Evolutionary conservation across 1,140 invertebrate species (phyloP).

Genomic region (Bombus waltoni): DNA sequence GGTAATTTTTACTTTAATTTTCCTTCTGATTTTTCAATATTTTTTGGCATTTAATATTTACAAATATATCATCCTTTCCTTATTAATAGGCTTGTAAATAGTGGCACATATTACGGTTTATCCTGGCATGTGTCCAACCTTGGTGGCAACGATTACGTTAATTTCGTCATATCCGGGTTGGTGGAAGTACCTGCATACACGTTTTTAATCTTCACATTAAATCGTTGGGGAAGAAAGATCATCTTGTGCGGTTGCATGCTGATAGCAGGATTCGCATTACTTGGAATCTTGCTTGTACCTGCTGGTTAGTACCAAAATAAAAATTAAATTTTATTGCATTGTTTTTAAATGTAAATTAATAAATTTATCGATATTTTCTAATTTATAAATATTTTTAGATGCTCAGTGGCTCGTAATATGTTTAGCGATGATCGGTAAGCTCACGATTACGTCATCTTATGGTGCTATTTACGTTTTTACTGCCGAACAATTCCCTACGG

Average conservation of each 20-base stretch:
- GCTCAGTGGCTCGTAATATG: slow-evolving; percentile 85
- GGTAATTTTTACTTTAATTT: slow-evolving; percentile 81
- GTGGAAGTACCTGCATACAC: slow-evolving; percentile 91
- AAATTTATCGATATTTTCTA: not conserved
- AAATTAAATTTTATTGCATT: not conserved
- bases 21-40: not conserved
- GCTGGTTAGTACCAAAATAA: slow-evolving; percentile 77
- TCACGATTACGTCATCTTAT: slow-evolving; percentile 92
- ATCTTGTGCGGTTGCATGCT: slow-evolving; percentile 89
- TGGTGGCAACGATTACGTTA: slow-evolving; percentile 88
- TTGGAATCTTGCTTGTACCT: slow-evolving; percentile 85
- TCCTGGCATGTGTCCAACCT: slow-evolving; percentile 91
- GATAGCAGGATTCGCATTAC: slow-evolving; percentile 85
- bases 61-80: not conserved
- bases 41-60: slow-evolving; percentile 1
- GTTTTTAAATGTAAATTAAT: not conserved
- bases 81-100: slow-evolving; percentile 88
- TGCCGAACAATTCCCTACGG: slow-evolving; percentile 92
- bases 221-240: slow-evolving; percentile 88
- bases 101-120: slow-evolving; percentile 91
- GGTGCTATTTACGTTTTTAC: slow-evolving; percentile 92
- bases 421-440: slow-evolving; percentile 91
- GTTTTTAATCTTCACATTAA: slow-evolving; percentile 87
- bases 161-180: slow-evolving; percentile 89
- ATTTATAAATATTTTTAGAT: slow-evolving; percentile 79